Conservation (phyloP, 2,113 vertebrate genomes). For the Pachypanchax playfairii region DNA sequence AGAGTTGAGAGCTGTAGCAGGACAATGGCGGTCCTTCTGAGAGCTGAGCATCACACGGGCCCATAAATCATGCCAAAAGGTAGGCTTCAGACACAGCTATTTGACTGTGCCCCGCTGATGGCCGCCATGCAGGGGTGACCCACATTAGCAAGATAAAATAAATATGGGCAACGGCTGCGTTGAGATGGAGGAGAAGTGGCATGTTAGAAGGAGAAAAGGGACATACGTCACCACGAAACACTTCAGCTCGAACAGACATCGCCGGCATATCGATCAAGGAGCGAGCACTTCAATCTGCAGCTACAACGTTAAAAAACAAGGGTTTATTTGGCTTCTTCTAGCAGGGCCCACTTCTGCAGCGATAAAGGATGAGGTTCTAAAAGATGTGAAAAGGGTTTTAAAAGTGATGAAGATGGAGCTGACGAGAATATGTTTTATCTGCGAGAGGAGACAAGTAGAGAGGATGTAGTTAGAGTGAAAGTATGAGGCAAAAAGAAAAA, state of each 20-base stretch:
- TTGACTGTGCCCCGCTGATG: slow-evolving; percentile 84
- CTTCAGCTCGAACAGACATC: slow-evolving; percentile 48
- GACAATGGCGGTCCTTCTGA: slow-evolving; percentile 93
- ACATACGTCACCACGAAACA: slow-evolving; percentile 65
- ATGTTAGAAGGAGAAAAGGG: slow-evolving; percentile 72
- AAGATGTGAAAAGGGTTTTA: slow-evolving; percentile 49
- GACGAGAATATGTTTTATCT: slow-evolving; percentile 68
- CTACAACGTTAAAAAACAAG: slow-evolving; percentile 40
- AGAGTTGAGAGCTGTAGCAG: slow-evolving; percentile 88
- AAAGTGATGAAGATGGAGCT: slow-evolving; percentile 59
- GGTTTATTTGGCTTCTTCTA: slow-evolving; percentile 47
- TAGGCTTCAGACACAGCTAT: slow-evolving; percentile 85
- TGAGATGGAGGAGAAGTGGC: slow-evolving; percentile 70
- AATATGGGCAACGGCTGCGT: slow-evolving; percentile 77
- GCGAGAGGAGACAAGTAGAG: slow-evolving; percentile 55
- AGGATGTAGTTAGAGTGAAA: slow-evolving; percentile 48
- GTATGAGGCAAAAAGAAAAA: slow-evolving; percentile 36
- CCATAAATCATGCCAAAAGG: slow-evolving; percentile 92
- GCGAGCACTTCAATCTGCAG: slow-evolving; percentile 54
- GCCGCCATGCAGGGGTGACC: slow-evolving; percentile 80
- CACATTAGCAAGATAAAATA: slow-evolving; percentile 87
- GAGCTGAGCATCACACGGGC: slow-evolving; percentile 80
- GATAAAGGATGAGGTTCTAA: slow-evolving; percentile 47
- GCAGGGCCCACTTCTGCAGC: slow-evolving; percentile 37
- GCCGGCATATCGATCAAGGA: slow-evolving; percentile 48